phyloP scores from a whole-genome alignment of 2,797 vertebrate species.

The Antrozous pallidus region DNA sequence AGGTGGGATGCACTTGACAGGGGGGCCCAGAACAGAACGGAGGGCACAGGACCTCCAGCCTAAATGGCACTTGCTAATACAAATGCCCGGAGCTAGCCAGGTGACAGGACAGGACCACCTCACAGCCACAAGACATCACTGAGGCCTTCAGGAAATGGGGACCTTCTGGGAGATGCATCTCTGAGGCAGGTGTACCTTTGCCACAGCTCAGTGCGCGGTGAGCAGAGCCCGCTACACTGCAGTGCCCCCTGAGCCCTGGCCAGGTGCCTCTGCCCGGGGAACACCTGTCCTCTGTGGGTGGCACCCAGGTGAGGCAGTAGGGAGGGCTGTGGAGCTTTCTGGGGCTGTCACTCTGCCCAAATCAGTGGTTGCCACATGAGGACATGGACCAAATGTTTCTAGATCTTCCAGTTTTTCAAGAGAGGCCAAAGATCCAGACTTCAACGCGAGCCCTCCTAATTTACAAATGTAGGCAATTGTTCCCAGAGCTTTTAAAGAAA shows the following conservation, averaged over 20 bases:
- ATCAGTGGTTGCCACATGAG: rapidly evolving
- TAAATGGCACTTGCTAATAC: background rate
- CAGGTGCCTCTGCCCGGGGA: background rate
- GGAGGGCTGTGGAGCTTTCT: background rate
- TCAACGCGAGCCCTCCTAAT: rapidly evolving
- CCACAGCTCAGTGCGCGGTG: background rate
- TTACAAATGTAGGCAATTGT: background rate
- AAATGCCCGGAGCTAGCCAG: background rate
- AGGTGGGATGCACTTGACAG: too few relatives aligned
- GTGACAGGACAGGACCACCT: background rate
- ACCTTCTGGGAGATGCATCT: background rate
- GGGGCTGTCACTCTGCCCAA: background rate
- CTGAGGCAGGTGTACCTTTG: background rate
- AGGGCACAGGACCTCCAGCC: background rate
- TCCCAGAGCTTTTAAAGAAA: background rate
- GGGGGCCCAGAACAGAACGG: background rate
- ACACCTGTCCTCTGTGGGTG: background rate
- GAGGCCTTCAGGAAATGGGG: background rate
- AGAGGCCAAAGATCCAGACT: background rate
- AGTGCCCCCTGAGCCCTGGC: background rate
- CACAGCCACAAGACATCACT: background rate
- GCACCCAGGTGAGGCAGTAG: background rate
- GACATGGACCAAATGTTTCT: too few relatives aligned
- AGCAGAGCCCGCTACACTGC: background rate
- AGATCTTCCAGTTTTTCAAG: background rate